Evolutionary conservation across 2,888 invertebrate species (phyloP).

Genomic region (Trissoscelio sp.): DNA sequence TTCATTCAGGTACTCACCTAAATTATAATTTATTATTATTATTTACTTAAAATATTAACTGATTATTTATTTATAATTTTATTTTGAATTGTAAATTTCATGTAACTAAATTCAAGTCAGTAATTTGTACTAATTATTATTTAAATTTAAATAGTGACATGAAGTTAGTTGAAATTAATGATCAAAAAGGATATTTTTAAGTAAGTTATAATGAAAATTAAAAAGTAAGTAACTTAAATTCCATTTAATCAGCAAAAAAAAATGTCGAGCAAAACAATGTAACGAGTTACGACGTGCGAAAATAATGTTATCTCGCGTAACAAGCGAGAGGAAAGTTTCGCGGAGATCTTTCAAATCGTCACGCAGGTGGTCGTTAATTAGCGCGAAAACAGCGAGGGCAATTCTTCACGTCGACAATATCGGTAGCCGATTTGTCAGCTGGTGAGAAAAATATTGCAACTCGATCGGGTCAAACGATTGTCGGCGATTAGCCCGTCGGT

Average conservation of each 20-base stretch:
- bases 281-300: slow-evolving; percentile 3
- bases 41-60: too few relatives aligned
- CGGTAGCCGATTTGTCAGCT: slow-evolving; percentile 56
- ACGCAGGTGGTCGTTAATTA: slow-evolving; percentile 56
- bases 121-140: too few relatives aligned
- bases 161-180: too few relatives aligned
- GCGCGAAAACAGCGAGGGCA: slow-evolving; percentile 41
- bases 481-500: slow-evolving; percentile 36
- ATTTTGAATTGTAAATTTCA: too few relatives aligned
- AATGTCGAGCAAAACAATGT: background rate
- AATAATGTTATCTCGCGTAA: slow-evolving; percentile 19
- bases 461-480: slow-evolving; percentile 34
- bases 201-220: too few relatives aligned
- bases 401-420: slow-evolving; percentile 56
- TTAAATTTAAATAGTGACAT: too few relatives aligned
- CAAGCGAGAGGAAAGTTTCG: slow-evolving; percentile 12
- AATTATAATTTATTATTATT: too few relatives aligned
- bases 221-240: too few relatives aligned
- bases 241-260: background rate
- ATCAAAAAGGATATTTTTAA: too few relatives aligned
- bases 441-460: slow-evolving; percentile 44
- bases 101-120: too few relatives aligned
- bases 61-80: too few relatives aligned
- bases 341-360: slow-evolving; percentile 10
- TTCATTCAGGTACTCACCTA: too few relatives aligned